These are phyloP conservation scores for Nephila pilipes DNA, from an alignment of 1,140 invertebrate genomes.

Conservation along the genomic window DNA sequence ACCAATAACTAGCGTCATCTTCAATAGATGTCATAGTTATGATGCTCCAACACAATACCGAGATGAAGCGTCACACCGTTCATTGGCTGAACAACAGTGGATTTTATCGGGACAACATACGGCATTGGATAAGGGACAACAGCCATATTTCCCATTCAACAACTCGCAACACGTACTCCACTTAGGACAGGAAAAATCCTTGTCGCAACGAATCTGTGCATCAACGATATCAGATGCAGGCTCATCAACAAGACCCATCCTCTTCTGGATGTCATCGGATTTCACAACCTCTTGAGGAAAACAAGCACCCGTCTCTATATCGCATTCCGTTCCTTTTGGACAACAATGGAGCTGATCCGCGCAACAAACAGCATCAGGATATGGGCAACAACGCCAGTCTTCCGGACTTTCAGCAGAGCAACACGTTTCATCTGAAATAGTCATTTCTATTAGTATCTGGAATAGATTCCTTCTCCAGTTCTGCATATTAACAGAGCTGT, in stretches of 20 bases:
- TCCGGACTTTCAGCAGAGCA: background rate
- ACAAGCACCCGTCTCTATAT: background rate
- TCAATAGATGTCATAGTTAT: too few relatives aligned
- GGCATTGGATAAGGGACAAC: background rate
- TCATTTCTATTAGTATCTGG: too few relatives aligned
- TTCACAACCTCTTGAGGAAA: background rate
- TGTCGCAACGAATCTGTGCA: background rate
- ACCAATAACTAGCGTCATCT: too few relatives aligned
- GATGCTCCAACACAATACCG: slow-evolving; percentile 26
- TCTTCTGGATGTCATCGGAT: background rate
- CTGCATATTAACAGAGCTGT: too few relatives aligned
- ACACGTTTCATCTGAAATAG: background rate
- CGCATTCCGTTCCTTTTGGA: background rate
- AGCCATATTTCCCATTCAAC: background rate
- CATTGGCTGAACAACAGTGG: background rate
- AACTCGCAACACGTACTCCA: background rate
- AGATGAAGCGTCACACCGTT: slow-evolving; percentile 38
- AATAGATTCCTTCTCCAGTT: too few relatives aligned
- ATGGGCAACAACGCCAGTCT: background rate
- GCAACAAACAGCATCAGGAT: background rate
- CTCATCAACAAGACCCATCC: background rate
- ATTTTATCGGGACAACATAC: background rate
- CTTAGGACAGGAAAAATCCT: background rate
- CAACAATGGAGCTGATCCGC: background rate
- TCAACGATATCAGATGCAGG: too few relatives aligned